These are phyloP conservation scores for Larimichthys polyactis DNA, from an alignment of 2,113 vertebrate genomes.

Conservation along the genomic window DNA sequence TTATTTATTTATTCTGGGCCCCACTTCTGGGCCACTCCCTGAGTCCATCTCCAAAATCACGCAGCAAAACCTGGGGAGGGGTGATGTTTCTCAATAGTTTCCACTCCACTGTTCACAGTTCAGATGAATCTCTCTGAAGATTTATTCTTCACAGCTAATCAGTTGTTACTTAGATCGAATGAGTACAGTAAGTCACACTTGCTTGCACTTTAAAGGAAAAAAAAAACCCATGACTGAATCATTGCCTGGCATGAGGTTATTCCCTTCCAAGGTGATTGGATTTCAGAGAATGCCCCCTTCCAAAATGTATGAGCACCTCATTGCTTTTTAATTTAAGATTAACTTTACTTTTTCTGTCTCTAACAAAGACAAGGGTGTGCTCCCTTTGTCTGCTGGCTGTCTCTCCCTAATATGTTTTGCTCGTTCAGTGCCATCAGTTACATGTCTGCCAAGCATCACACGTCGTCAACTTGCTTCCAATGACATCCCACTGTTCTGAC, in stretches of 20 bases:
- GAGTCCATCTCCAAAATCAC: slow-evolving; percentile 71
- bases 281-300: slow-evolving; percentile 63
- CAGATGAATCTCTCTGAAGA: slow-evolving; percentile 75
- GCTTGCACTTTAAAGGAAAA: slow-evolving; percentile 73
- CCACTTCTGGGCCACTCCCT: slow-evolving; percentile 57
- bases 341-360: slow-evolving; percentile 66
- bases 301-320: slow-evolving; percentile 69
- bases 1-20: slow-evolving; percentile 76
- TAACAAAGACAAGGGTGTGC: slow-evolving; percentile 40
- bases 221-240: slow-evolving; percentile 74
- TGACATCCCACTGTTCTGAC: slow-evolving; percentile 91
- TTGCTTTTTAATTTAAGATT: slow-evolving; percentile 83
- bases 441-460: slow-evolving; percentile 81
- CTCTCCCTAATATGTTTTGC: slow-evolving; percentile 75
- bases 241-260: slow-evolving; percentile 64
- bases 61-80: slow-evolving; percentile 60
- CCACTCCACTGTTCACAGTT: slow-evolving; percentile 75
- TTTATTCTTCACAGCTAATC: slow-evolving; percentile 84
- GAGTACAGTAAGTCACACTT: slow-evolving; percentile 76
- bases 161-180: slow-evolving; percentile 77
- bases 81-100: slow-evolving; percentile 78
- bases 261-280: slow-evolving; percentile 72
- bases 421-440: slow-evolving; percentile 81
- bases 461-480: slow-evolving; percentile 86
- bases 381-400: slow-evolving; percentile 43